Base-by-base conservation (phyloP, 1,140 invertebrate genomes). In the Rhopalosiphum padi region DNA sequence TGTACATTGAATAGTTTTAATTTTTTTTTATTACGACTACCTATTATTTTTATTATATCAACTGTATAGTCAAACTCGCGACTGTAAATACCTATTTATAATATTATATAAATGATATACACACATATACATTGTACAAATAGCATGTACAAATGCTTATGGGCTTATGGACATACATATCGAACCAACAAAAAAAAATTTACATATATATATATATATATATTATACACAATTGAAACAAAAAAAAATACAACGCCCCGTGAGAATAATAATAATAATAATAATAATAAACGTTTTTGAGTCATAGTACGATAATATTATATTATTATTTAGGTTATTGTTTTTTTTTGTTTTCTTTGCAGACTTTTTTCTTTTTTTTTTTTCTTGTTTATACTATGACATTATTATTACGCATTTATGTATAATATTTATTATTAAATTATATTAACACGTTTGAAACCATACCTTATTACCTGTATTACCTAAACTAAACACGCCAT, bases 281-380 rank as follows among this genome's bases (percentile, higher is more conserved):
- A 51, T 88, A 48, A 51, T 7, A 88, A 86, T n/a, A 51, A 53
- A 35, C 48, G 87, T 51, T 37, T 83, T 89, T 89, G 48, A 89
- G 87, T 89, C 48, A 89, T 30, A 53, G 23, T 53, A 46, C 37
- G 37, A 43, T 51, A 51, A 51, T 51, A 51, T 51, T 46, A 37
- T 89, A 37, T 89, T 53, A 53, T 37, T 51, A 88, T 53, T 88
- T 89, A 89, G n/a, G 22, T 89, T 89, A 53, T 89, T 37, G n/a
- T 53, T 89, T n/a, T n/a, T n/a, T n/a, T n/a, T 77, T 77, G 30
- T 77, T 77, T 77, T 35, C 60, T n/a, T 77, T 77, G 60, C 60
- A 77, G 60, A 77, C 60, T 77, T 77, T 68, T 88, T 88, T 53
- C 18, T 46, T 46, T 46, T 46, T 48, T 37, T 89, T 23, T 37